These are phyloP conservation scores for Hiodon tergisus DNA, from an alignment of 2,113 vertebrate species.

Conservation along the genomic window DNA sequence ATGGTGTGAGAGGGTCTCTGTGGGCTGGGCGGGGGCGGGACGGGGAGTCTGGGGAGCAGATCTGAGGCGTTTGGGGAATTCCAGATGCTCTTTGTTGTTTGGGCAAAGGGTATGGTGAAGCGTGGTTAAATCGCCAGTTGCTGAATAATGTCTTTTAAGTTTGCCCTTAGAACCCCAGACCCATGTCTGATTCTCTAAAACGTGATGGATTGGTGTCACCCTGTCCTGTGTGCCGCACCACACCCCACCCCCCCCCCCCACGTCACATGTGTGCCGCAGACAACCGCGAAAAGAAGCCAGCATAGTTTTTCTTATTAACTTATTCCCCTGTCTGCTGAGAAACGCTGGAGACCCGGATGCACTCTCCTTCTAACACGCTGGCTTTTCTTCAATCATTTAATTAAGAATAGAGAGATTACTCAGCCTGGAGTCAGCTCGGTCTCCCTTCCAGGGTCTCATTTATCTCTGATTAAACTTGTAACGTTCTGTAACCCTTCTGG, in stretches of 20 bases:
- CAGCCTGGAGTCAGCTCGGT: constrained; percentile 36
- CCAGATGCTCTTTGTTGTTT: no score
- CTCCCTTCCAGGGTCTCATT: constrained; percentile 39
- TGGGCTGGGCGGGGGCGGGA: no score
- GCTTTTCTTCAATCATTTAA: constrained; percentile 52
- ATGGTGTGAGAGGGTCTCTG: no score
- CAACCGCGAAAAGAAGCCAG: constrained; percentile 27
- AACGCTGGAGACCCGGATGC: constrained; percentile 41
- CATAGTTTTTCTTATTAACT: constrained; percentile 39
- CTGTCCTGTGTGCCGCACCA: constrained; percentile 5
- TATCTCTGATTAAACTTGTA: constrained; percentile 48
- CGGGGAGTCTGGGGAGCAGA: no score
- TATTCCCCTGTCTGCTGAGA: constrained; percentile 31
- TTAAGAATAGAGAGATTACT: constrained; percentile 49
- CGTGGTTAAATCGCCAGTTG: no score
- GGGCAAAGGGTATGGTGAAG: no score
- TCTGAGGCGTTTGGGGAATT: no score
- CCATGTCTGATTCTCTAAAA: neutral
- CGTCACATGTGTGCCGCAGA: constrained; percentile 26
- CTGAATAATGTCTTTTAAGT: no score
- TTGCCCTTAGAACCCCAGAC: no score
- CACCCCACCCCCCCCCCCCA: constrained; percentile 23
- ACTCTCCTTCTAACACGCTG: constrained; percentile 41
- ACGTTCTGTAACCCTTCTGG: constrained; percentile 33
- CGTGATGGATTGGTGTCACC: neutral